Base-by-base conservation (phyloP, 53 echinoderm and acorn worm species). In the Echinometra lucunter region DNA sequence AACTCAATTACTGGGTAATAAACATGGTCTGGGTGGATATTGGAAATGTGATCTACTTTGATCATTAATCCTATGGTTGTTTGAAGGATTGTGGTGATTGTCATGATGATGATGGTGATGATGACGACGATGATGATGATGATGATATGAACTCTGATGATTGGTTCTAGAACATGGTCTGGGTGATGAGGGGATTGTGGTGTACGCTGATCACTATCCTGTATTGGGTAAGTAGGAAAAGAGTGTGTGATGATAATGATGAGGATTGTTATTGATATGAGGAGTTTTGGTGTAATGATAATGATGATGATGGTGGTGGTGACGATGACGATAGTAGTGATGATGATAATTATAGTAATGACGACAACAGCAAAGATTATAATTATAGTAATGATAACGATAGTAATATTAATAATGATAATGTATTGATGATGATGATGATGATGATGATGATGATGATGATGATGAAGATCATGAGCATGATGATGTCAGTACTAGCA, bases 161-260 rank as follows among this genome's bases (percentile, higher is more conserved):
- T 6, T 9, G 49, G 49, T 4, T 49, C 4, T 6, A 6, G 9
- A 49, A 49, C 13, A n/a, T n/a, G n/a, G n/a, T n/a, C 13, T 53
- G 53, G 53, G 0, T 53, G 9, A 13, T 53, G 13, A 9, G 8
- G 53, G 53, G 53, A 53, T 11, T 13, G 13, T 53, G 13, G 9
- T 53, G 9, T 53, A 53, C 53, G 8, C 66, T 6, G 97, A 97
- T 88, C 95, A 95, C 92, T 97, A 97, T 91, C 98, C 98, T 47
- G 82, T 82, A 63, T 83, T 83, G 85, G 30, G 91, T 74, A 69
- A n/a, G n/a, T n/a, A n/a, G n/a, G n/a, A n/a, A n/a, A n/a, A n/a
- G n/a, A n/a, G n/a, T n/a, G n/a, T n/a, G n/a, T n/a, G n/a, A n/a
- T n/a, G n/a, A n/a, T n/a, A n/a, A n/a, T n/a, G n/a, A n/a, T n/a